A percentile compares a stretch with the other conserved stretches of the same genome.
Evolutionary conservation across 1,140 invertebrate genomes (phyloP).

Genomic region (Polypedilum pembai): DNA sequence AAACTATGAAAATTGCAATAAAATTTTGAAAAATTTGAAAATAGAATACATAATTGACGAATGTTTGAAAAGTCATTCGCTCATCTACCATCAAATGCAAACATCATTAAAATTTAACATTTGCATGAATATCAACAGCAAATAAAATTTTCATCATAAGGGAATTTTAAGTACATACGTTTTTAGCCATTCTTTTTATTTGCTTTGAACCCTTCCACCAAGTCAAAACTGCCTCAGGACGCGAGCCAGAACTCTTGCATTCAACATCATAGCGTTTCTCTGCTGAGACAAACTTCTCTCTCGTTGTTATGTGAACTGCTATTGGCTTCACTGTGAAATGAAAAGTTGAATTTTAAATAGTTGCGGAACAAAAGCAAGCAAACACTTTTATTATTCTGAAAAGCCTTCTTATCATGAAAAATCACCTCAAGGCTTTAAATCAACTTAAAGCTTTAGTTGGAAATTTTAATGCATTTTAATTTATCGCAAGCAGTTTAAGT

Average conservation of each 20-base stretch:
- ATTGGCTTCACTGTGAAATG: slow-evolving; percentile 68
- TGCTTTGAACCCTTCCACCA: slow-evolving; percentile 78
- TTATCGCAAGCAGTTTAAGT: too few species aligned
- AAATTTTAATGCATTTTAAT: too few species aligned
- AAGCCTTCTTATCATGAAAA: too few species aligned
- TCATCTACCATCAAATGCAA: slow-evolving; percentile 31
- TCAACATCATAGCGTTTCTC: slow-evolving; percentile 75
- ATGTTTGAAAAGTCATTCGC: background rate
- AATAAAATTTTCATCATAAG: slow-evolving; percentile 37
- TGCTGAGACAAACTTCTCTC: slow-evolving; percentile 67
- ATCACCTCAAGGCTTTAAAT: too few species aligned
- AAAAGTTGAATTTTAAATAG: slow-evolving; percentile 30
- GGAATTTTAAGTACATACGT: slow-evolving; percentile 53
- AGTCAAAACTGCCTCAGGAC: slow-evolving; percentile 71
- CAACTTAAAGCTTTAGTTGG: too few species aligned
- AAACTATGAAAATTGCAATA: slow-evolving; percentile 51
- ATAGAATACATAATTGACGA: slow-evolving; percentile 23
- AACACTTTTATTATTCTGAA: background rate
- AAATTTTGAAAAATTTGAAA: background rate
- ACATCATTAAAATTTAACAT: background rate
- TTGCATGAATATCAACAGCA: background rate
- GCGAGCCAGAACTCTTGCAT: slow-evolving; percentile 71
- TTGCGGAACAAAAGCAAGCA: background rate
- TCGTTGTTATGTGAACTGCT: slow-evolving; percentile 67
- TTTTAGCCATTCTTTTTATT: slow-evolving; percentile 67